phyloP scores from a whole-genome alignment of 2,888 invertebrate genomes.

The Hirtodrosophila histrioides region DNA sequence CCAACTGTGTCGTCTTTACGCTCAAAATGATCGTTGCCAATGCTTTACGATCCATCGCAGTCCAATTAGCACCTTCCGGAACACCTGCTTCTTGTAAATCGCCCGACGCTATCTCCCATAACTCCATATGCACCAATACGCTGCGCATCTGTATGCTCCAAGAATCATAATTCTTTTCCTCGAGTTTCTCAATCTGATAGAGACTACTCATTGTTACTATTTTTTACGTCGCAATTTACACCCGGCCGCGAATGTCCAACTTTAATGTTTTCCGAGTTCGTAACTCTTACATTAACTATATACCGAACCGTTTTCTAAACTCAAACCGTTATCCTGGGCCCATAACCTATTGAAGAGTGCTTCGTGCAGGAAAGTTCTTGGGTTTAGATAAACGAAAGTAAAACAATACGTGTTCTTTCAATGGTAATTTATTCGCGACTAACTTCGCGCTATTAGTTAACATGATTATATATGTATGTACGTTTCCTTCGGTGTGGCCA shows the following conservation, averaged over 20 bases:
- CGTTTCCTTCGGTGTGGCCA: neutral
- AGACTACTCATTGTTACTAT: conserved; percentile 13
- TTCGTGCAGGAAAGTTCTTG: too few species aligned
- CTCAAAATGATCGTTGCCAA: conserved; percentile 12
- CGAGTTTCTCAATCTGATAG: conserved; percentile 33
- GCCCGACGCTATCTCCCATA: conserved; percentile 19
- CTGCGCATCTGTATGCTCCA: conserved; percentile 34
- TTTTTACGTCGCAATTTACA: too few species aligned
- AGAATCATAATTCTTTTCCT: conserved; percentile 35
- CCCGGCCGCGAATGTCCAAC: too few species aligned
- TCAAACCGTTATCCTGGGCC: too few species aligned
- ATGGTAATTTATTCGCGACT: too few species aligned
- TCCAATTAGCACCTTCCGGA: neutral
- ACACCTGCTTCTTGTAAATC: neutral
- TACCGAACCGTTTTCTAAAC: too few species aligned
- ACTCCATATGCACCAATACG: conserved; percentile 24
- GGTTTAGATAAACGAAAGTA: neutral
- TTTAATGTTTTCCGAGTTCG: too few species aligned
- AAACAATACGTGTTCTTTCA: too few species aligned
- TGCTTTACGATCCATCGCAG: conserved; percentile 7
- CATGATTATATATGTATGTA: neutral
- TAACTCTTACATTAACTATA: too few species aligned
- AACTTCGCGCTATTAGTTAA: neutral
- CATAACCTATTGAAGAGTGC: neutral
- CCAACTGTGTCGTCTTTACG: conserved; percentile 10